phyloP scores from a whole-genome alignment of 1,140 invertebrate genomes.

The Drosophila albomicans region DNA sequence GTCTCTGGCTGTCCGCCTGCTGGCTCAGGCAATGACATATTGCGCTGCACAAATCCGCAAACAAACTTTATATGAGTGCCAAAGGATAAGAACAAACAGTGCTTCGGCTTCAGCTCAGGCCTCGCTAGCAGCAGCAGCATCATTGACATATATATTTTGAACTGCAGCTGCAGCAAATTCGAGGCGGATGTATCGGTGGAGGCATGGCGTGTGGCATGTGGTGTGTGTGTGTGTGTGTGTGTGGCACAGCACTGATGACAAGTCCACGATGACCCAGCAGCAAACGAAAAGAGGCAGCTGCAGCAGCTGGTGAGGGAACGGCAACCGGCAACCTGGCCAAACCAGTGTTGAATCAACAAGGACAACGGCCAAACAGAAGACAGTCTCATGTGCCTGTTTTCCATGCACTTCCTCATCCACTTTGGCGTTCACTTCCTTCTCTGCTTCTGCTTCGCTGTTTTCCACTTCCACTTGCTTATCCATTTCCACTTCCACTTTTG shows the following conservation, averaged over 20 bases:
- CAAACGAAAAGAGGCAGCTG: not conserved
- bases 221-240: no score
- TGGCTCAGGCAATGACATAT: slow-evolving; percentile 76
- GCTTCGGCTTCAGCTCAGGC: slow-evolving; percentile 9
- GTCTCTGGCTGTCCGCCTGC: not conserved
- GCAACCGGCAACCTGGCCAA: slow-evolving; percentile 48
- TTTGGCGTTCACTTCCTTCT: slow-evolving; percentile 27
- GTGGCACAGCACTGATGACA: slow-evolving; percentile 9
- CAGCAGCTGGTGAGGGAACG: not conserved
- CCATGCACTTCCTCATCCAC: slow-evolving; percentile 28
- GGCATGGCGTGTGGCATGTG: not conserved
- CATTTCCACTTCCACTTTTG: slow-evolving; percentile 69
- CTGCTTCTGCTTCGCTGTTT: slow-evolving; percentile 25
- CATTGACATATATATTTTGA: slow-evolving; percentile 77
- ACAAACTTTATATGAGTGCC: slow-evolving; percentile 83
- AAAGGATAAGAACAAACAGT: slow-evolving; percentile 81
- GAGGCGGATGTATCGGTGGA: not conserved
- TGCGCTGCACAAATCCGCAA: slow-evolving; percentile 82
- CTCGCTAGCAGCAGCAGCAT: slow-evolving; percentile 58
- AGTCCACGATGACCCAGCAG: slow-evolving; percentile 22
- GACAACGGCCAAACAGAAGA: slow-evolving; percentile 12
- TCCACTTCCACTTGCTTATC: slow-evolving; percentile 39
- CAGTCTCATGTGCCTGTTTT: slow-evolving; percentile 43
- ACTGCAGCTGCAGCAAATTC: not conserved
- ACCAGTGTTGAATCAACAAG: slow-evolving; percentile 56